Evolutionary conservation across 2,888 invertebrate genomes (phyloP).

Genomic region (Laspeyria flexula): DNA sequence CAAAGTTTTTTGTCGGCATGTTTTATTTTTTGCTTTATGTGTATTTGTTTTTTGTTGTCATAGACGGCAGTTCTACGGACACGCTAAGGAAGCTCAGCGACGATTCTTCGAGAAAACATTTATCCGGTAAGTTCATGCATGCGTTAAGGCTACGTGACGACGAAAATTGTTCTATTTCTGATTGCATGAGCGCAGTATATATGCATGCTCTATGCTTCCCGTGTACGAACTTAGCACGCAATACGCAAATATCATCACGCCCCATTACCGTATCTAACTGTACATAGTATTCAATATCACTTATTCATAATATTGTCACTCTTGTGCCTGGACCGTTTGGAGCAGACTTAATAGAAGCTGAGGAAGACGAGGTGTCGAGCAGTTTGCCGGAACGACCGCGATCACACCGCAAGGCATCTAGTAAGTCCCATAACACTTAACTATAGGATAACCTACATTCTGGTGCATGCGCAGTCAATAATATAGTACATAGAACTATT

Average conservation of each 20-base stretch:
- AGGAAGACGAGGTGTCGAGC: conserved; percentile 84
- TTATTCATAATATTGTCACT: conserved; percentile 53
- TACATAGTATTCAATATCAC: conserved; percentile 53
- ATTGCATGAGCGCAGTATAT: conserved; percentile 60
- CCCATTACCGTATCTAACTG: conserved; percentile 45
- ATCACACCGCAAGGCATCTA: conserved; percentile 84
- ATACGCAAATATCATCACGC: conserved; percentile 50
- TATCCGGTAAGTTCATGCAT: conserved; percentile 75
- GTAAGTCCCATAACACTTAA: conserved; percentile 75
- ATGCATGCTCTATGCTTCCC: conserved; percentile 70
- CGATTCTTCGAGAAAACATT: conserved; percentile 83
- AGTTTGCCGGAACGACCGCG: conserved; percentile 77
- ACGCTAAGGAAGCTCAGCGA: conserved; percentile 81
- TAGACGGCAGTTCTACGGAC: conserved; percentile 84
- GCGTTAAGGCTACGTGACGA: conserved; percentile 30
- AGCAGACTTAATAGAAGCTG: conserved; percentile 86
- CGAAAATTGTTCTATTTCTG: conserved; percentile 33
- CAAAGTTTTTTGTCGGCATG: conserved; percentile 70
- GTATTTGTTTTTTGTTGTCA: conserved; percentile 80
- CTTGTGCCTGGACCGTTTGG: conserved; percentile 50
- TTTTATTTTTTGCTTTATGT: conserved; percentile 78
- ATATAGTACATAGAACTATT: conserved; percentile 21
- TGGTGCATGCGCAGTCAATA: conserved; percentile 44
- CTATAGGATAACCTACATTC: conserved; percentile 18
- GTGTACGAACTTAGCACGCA: conserved; percentile 53